phyloP scores from a whole-genome alignment of 2,113 vertebrate species.

The Cololabis saira region DNA sequence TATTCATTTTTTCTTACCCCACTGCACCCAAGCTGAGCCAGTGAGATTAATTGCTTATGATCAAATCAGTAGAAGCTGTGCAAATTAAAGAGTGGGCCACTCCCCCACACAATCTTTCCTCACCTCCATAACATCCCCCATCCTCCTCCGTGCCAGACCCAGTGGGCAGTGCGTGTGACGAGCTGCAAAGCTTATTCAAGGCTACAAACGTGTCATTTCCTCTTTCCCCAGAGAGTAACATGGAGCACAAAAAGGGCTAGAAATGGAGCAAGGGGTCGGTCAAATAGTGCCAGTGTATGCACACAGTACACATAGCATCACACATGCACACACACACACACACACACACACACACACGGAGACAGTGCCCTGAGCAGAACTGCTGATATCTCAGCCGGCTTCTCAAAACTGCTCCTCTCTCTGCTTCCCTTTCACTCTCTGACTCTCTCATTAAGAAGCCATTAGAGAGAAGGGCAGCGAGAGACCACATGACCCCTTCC shows the following conservation, averaged over 20 bases:
- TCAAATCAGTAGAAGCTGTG: conserved; percentile 80
- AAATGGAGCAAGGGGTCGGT: conserved; percentile 63
- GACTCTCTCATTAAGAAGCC: conserved; percentile 71
- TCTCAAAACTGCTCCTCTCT: conserved; percentile 46
- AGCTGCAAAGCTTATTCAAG: conserved; percentile 69
- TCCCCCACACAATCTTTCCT: conserved; percentile 14
- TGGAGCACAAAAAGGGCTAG: conserved; percentile 55
- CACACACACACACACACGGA: conserved; percentile 18
- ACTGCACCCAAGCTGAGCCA: conserved; percentile 59
- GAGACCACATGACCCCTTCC: conserved; percentile 63
- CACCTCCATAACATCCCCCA: conserved; percentile 41
- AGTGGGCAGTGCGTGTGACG: conserved; percentile 63
- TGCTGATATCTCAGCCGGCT: conserved; percentile 55
- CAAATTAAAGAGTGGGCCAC: conserved; percentile 74
- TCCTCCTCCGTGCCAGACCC: conserved; percentile 33
- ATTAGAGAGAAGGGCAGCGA: conserved; percentile 67
- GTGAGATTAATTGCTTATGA: conserved; percentile 83
- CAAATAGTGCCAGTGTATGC: conserved; percentile 21
- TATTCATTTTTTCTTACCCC: conserved; percentile 49
- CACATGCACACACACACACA: conserved; percentile 17
- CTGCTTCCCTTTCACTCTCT: conserved; percentile 32
- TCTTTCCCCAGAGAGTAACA: conserved; percentile 66
- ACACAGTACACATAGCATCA: conserved; percentile 6
- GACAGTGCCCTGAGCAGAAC: conserved; percentile 55
- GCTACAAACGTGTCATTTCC: conserved; percentile 80